phyloP scores from a whole-genome alignment of 2,888 invertebrate species.

The Lagria hirta region DNA sequence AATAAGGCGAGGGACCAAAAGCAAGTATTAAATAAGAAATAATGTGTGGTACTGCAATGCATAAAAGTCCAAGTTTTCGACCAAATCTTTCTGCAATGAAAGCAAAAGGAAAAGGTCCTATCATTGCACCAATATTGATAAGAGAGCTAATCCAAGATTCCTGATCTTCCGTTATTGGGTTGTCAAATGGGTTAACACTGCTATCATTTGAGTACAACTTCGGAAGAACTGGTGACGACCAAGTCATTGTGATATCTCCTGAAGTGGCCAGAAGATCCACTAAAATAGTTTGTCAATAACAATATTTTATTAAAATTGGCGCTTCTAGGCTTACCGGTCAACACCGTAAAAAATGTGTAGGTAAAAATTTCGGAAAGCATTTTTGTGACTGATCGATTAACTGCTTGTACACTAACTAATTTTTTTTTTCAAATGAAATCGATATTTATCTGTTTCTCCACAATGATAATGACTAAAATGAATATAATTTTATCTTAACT shows the following conservation, averaged over 20 bases:
- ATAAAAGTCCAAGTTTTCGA: constrained; percentile 66
- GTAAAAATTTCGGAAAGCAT: constrained; percentile 3
- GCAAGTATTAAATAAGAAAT: constrained; percentile 35
- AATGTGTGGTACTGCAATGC: constrained; percentile 45
- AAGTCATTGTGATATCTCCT: constrained; percentile 40
- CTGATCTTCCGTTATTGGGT: constrained; percentile 47
- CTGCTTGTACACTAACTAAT: no score
- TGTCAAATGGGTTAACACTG: constrained; percentile 46
- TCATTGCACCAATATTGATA: constrained; percentile 55
- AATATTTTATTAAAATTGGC: neutral
- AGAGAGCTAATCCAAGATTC: constrained; percentile 58
- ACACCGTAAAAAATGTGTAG: constrained; percentile 14
- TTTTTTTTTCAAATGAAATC: no score
- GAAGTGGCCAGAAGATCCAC: constrained; percentile 40
- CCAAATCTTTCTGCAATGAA: constrained; percentile 66
- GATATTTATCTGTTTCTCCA: no score
- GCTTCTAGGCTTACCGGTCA: constrained; percentile 19
- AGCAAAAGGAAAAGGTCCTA: constrained; percentile 70
- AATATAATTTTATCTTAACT: no score
- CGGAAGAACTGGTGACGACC: constrained; percentile 41
- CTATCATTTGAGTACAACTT: constrained; percentile 41
- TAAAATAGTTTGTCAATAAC: constrained; percentile 25
- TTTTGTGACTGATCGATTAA: constrained; percentile 5
- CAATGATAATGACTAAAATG: no score
- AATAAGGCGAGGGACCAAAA: constrained; percentile 32